These are phyloP conservation scores for Phasianus colchicus DNA, from an alignment of 2,113 vertebrate genomes.

Conservation along the genomic window DNA sequence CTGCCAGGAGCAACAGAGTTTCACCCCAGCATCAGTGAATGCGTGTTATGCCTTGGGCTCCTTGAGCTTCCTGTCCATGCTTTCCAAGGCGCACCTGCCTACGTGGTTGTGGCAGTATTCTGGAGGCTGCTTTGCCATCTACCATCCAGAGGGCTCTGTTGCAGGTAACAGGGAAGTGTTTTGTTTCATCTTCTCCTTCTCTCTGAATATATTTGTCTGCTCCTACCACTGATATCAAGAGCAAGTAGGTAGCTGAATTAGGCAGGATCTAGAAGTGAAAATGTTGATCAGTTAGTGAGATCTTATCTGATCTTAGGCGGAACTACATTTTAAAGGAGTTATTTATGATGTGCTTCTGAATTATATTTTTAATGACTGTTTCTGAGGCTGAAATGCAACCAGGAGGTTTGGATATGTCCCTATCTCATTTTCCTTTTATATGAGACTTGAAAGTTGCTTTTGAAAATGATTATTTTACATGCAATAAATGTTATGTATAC, in stretches of 20 bases:
- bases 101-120: neutral
- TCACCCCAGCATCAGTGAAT: fast-evolving
- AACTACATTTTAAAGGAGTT: neutral
- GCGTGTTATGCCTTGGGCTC: fast-evolving
- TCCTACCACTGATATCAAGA: neutral
- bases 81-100: neutral
- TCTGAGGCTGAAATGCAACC: neutral
- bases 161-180: neutral
- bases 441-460: neutral
- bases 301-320: neutral
- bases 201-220: neutral
- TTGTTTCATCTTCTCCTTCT: neutral
- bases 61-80: neutral
- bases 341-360: neutral
- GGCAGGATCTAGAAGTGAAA: neutral
- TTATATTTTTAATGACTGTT: neutral
- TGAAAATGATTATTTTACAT: neutral
- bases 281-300: neutral
- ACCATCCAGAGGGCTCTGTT: neutral
- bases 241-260: neutral
- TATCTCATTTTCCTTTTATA: neutral
- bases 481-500: neutral
- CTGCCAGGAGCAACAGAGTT: neutral
- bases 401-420: neutral
- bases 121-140: neutral